A percentile compares a stretch with the other conserved stretches of the same genome.
phyloP scores from a whole-genome alignment of 2,888 invertebrate species.

The Andrena hattorfiana region DNA sequence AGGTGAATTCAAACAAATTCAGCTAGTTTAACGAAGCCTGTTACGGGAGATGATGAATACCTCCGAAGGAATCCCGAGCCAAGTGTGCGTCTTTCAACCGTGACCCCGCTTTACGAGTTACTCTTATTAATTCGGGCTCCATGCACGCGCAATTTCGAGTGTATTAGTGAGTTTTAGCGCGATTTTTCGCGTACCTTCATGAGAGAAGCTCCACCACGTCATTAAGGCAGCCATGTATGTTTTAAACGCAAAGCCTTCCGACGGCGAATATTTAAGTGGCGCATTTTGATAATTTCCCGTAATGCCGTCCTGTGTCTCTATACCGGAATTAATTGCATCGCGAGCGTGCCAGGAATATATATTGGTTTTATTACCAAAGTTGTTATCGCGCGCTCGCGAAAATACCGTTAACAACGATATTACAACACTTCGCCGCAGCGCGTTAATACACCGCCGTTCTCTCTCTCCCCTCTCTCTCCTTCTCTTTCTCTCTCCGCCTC shows the following conservation, averaged over 20 bases:
- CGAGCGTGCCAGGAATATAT: slow-evolving; percentile 16
- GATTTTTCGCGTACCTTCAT: not conserved
- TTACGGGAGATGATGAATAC: slow-evolving; percentile 52
- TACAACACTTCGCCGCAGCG: slow-evolving; percentile 3
- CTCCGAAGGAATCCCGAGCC: slow-evolving; percentile 14
- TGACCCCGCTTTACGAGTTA: slow-evolving; percentile 9
- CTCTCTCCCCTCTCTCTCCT: not conserved
- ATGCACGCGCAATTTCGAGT: slow-evolving; percentile 5
- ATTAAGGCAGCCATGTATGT: slow-evolving; percentile 13
- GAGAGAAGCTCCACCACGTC: not conserved
- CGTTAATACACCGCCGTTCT: not conserved
- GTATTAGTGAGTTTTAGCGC: not conserved
- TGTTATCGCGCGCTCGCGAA: slow-evolving; percentile 29
- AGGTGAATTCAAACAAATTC: slow-evolving; percentile 57
- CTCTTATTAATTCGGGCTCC: slow-evolving; percentile 55
- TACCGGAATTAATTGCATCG: slow-evolving; percentile 31
- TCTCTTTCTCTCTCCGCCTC: not conserved
- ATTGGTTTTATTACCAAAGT: slow-evolving; percentile 25
- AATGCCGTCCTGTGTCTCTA: slow-evolving; percentile 9
- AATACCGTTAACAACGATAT: slow-evolving; percentile 33
- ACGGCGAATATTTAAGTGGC: not conserved
- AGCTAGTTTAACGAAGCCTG: slow-evolving; percentile 56
- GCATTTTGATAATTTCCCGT: slow-evolving; percentile 32
- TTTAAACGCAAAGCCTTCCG: not conserved
- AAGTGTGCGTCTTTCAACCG: slow-evolving; percentile 37